These are phyloP conservation scores for Cantharis rustica DNA, from an alignment of 2,888 invertebrate genomes.

Conservation along the genomic window DNA sequence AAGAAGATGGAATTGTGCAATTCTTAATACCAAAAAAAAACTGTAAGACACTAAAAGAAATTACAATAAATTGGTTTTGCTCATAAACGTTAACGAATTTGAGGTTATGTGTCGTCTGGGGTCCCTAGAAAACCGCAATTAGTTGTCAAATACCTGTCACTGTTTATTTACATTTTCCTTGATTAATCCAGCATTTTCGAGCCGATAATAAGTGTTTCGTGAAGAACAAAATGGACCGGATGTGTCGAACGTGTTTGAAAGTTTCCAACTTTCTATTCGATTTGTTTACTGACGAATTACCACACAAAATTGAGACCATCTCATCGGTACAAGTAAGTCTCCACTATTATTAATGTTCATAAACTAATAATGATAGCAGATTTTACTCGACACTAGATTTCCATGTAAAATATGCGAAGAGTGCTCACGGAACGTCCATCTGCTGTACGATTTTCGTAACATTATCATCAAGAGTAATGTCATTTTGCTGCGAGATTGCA, in stretches of 20 bases:
- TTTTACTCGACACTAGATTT: not conserved
- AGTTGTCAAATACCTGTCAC: not conserved
- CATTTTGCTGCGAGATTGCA: not conserved
- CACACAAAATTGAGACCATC: not conserved
- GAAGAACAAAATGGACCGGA: not conserved
- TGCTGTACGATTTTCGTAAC: not conserved
- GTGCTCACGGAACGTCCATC: not conserved
- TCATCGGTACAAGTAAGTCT: not conserved
- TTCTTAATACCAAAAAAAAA: not conserved
- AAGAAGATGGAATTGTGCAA: not conserved
- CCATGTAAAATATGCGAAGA: not conserved
- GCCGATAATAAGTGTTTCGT: not conserved
- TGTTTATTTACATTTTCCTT: not conserved
- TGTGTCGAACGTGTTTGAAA: not conserved
- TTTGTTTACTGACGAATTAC: not conserved
- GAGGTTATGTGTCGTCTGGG: not conserved
- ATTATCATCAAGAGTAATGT: not conserved
- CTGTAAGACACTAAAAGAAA: not conserved
- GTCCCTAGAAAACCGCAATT: not conserved
- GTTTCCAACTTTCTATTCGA: not conserved
- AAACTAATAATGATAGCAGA: not conserved
- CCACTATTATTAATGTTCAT: not conserved
- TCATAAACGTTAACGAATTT: not conserved
- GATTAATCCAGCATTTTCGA: not conserved
- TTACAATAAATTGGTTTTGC: not conserved